Evolutionary conservation across 2,797 vertebrate genomes (phyloP).

Genomic region (Crocodylus rhombifer): DNA sequence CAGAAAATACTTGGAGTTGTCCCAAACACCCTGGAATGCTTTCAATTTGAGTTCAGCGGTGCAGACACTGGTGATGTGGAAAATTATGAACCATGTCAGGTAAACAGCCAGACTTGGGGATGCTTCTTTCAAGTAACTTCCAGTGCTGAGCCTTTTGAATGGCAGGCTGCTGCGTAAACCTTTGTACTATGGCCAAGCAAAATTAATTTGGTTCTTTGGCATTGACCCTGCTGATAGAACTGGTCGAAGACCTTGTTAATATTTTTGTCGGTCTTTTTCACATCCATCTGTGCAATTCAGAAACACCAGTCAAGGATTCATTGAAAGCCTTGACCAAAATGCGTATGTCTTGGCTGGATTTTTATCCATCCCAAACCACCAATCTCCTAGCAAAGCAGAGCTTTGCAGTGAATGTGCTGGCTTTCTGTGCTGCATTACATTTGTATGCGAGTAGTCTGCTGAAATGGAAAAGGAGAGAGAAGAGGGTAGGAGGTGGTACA

Average conservation of each 20-base stretch:
- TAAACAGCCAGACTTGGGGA: fast-evolving
- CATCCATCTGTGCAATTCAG: not conserved
- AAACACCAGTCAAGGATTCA: not conserved
- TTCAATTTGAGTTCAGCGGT: not conserved
- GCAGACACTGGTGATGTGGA: not conserved
- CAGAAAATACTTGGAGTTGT: constrained; percentile 54
- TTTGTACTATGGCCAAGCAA: not conserved
- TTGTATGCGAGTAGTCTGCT: too few relatives aligned
- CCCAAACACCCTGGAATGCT: not conserved
- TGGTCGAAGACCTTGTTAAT: not conserved
- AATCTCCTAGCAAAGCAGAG: not conserved
- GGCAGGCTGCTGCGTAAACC: not conserved
- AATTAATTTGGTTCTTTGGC: not conserved
- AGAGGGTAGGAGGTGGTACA: not conserved
- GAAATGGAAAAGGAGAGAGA: not conserved
- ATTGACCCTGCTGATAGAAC: not conserved
- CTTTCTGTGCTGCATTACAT: not conserved
- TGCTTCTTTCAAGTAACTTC: not conserved
- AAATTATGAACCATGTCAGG: not conserved
- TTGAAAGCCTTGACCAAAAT: not conserved
- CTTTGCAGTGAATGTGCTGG: not conserved
- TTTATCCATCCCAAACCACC: not conserved
- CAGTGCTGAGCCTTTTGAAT: not conserved
- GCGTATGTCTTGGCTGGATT: fast-evolving
- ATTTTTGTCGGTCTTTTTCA: not conserved